These are phyloP conservation scores for Artemisiospiza belli DNA, from an alignment of 2,113 vertebrate species.

Conservation along the genomic window DNA sequence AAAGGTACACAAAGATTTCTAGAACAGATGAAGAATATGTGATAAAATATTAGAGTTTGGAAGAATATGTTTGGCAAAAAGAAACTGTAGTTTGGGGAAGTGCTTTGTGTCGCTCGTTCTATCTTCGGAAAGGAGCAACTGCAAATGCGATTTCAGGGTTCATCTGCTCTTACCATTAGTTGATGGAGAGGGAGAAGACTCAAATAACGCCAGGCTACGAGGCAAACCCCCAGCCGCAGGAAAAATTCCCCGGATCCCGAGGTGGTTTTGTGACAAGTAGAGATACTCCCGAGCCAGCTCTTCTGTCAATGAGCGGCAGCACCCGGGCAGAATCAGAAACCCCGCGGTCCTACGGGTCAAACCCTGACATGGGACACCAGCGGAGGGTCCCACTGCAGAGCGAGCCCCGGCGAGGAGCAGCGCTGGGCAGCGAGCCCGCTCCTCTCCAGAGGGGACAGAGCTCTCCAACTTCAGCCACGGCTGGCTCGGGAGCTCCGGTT, in stretches of 20 bases:
- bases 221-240: neutral
- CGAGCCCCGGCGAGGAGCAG: no score
- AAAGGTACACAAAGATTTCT: neutral
- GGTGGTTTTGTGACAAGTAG: neutral
- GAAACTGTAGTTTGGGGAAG: neutral
- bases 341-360: fast-evolving
- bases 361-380: fast-evolving
- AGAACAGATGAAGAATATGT: neutral
- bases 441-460: fast-evolving
- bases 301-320: neutral
- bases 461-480: neutral
- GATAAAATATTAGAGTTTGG: neutral
- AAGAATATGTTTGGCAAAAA: neutral
- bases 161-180: neutral
- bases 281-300: neutral
- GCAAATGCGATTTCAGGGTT: neutral
- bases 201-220: neutral
- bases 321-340: neutral
- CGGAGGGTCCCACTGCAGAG: fast-evolving
- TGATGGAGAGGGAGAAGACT: neutral
- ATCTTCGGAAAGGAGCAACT: neutral
- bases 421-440: neutral
- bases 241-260: neutral
- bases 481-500: neutral
- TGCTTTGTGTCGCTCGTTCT: fast-evolving